Base-by-base conservation (phyloP, 2,797 vertebrate species). In the Emydoidea blandingii region DNA sequence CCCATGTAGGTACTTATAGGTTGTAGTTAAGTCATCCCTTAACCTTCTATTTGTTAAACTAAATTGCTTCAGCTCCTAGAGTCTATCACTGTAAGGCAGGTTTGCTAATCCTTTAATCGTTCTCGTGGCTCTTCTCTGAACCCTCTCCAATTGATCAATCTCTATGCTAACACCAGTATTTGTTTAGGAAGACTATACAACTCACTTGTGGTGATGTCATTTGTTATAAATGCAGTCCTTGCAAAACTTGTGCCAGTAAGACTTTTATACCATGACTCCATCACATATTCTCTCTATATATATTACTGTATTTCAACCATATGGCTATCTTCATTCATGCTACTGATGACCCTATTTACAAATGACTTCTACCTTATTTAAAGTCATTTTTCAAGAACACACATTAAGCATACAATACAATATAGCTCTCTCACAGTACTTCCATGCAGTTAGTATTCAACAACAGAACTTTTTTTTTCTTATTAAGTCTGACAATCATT, bases 221-320 rank as follows among this genome's bases (percentile, higher is more conserved):
- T 44, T 44, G 41, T 76, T 44, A 76, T 44, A 76, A 47, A 47
- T 47, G 41, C 21, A 14, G 72, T 23, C 12, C 11, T 44, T 44
- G 44, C 37, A 76, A n/a, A 4, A 3, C 0, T n/a, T 72, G 8
- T 52, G 11, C 18, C 78, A 41, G 72, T 1, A 50, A 27, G 49
- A 1, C 1, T 49, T 74, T 27, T 0, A 3, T 16, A 54, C 50
- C 12, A n/a, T 1, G 54, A 0, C 21, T 2, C 0, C 0, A 7
- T 0, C 54, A 41, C 25, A 31, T 83, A n/a, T 44, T 76, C 72
- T 74, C 11, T 74, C 0, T 11, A 1, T n/a, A 81, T 95, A 93
- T 83, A 65, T 0, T 57, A 74, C 68, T n/a, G 27, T 5, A 95
- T 83, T 91, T 41, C 83, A 47, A 79, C 87, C 50, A 87, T 91